Evolutionary conservation across 2,797 vertebrate genomes (phyloP).

Genomic region (Hybognathus amarus): DNA sequence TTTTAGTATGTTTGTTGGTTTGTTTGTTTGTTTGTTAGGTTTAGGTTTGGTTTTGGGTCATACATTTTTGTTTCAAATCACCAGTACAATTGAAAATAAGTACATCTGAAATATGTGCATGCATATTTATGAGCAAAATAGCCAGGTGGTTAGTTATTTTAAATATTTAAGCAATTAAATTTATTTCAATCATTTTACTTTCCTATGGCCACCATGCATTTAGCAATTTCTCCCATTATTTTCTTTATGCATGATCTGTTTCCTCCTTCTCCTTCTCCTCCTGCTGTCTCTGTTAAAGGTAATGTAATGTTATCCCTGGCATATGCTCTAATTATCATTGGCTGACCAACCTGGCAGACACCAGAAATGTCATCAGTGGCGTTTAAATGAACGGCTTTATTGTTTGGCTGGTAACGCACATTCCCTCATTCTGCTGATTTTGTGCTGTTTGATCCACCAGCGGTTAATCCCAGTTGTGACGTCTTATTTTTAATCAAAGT

Average conservation of each 20-base stretch:
- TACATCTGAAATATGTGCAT: background rate
- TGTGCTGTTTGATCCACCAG: background rate
- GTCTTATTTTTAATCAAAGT: background rate
- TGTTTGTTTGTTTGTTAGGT: background rate
- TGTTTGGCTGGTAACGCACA: background rate
- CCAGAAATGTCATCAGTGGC: background rate
- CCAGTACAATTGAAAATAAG: background rate
- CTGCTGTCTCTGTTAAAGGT: background rate
- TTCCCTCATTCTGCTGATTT: background rate
- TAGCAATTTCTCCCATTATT: background rate
- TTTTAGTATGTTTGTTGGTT: background rate
- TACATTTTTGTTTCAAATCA: background rate
- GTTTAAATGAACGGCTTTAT: background rate
- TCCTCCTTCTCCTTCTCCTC: background rate
- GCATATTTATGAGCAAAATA: background rate
- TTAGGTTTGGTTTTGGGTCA: background rate
- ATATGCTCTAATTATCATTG: conserved; percentile 12
- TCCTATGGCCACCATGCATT: background rate
- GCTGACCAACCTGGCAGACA: background rate
- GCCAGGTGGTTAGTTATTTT: background rate
- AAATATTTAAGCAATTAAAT: background rate
- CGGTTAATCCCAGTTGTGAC: background rate
- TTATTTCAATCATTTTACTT: background rate
- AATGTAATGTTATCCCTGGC: background rate
- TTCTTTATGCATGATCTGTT: background rate